Conservation (phyloP, 2,113 vertebrate genomes). For the Xenotilapia flavipinnis region DNA sequence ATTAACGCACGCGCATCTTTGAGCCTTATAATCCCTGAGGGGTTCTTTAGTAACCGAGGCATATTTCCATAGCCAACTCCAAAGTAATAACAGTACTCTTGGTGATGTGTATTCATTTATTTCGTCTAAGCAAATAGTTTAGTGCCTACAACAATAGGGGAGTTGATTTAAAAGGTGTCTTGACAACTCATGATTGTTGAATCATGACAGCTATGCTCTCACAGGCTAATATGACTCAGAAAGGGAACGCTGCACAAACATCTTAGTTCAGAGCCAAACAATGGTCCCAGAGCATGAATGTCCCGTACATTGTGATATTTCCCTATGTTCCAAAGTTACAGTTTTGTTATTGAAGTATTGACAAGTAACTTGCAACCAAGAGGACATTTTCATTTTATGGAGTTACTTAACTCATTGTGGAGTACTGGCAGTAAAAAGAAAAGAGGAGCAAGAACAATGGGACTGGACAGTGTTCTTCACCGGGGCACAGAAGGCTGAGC, state of each 20-base stretch:
- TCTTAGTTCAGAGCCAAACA: constrained; percentile 9
- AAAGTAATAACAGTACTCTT: neutral
- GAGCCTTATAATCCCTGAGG: neutral
- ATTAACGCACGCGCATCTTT: constrained; percentile 22
- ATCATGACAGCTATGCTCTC: constrained; percentile 15
- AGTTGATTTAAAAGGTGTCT: constrained; percentile 5
- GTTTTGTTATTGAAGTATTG: neutral
- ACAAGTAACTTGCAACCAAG: neutral
- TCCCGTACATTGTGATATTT: neutral
- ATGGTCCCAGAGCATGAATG: neutral
- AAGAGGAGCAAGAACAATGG: neutral
- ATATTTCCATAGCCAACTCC: neutral
- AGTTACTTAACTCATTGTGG: neutral
- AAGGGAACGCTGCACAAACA: constrained; percentile 21
- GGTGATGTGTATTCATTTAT: neutral
- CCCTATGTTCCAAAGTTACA: neutral
- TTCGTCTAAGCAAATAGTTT: constrained; percentile 15
- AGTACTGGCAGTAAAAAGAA: neutral
- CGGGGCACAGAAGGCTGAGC: neutral
- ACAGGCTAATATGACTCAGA: neutral
- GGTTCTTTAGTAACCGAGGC: neutral
- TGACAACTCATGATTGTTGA: constrained; percentile 26
- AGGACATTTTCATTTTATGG: neutral
- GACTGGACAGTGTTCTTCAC: neutral
- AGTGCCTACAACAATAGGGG: neutral